Base-by-base conservation (phyloP, 2,797 vertebrate genomes). In the Enteromius fasciolatus region DNA sequence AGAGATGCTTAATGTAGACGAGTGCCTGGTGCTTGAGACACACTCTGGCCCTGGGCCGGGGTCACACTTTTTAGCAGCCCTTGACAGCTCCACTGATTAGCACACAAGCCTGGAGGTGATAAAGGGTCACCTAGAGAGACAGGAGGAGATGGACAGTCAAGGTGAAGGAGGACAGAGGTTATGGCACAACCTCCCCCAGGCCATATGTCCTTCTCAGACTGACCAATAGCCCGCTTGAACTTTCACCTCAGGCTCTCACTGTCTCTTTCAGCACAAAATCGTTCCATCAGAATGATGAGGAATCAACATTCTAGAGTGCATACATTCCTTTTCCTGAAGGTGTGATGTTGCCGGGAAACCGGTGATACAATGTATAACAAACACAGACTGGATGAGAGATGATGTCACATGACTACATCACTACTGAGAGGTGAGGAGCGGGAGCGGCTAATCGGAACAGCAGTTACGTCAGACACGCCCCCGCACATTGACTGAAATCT, bases 261-360 rank as follows among this genome's bases (percentile, higher is more conserved):
- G 59, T 57, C 44, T 41, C 28, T 74, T 80, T 72, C 73, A 66
- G 39, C 80, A 81, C 81, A 48, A 70, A 80, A 82, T 28, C 52
- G 20, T 63, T 80, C 73, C 46, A 69, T 85, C 64, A 79, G 78
- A 85, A 68, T 76, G 63, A 80, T 36, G 25, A 50, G 3, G 52
- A 78, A 77, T 85, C 72, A 59, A 54, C 44, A 70, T 59, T 57
- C 61, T 67, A 5, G 50, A 79, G 48, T 52, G 68, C 20, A 70
- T 61, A 4, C 8, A 20, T 3, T 70, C 15, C 44, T 25, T 77
- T 86, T 86, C 67, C 20, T 12, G 15, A 85, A 86, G n/a, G 28
- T 33, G 68, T 83, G 81, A 80, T 68, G 88, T 86, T 84, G 83
- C 88, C 14, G 23, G 74, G 88, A 61, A 77, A 86, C 84, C 25